Conservation (phyloP, 2,797 vertebrate genomes). For the Coreius guichenoti region DNA sequence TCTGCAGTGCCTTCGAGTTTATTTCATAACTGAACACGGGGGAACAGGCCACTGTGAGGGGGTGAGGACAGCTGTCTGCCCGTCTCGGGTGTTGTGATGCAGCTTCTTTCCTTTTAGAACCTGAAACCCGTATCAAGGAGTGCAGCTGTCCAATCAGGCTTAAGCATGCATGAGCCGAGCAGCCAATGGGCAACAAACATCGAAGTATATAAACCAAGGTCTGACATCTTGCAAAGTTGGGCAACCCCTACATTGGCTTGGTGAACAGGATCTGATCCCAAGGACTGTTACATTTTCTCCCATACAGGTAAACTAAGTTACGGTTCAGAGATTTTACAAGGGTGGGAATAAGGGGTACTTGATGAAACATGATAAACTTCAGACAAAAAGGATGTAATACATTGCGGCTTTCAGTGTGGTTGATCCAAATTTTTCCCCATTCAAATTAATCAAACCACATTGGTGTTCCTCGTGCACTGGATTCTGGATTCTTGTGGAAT, state of each 20-base stretch:
- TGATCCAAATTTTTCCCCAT: slow-evolving; percentile 16
- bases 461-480: not conserved
- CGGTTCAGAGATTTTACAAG: slow-evolving; percentile 46
- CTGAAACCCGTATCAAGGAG: slow-evolving; percentile 58
- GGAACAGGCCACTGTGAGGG: slow-evolving; percentile 53
- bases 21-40: slow-evolving; percentile 44
- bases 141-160: slow-evolving; percentile 70
- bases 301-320: slow-evolving; percentile 77
- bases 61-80: slow-evolving; percentile 75
- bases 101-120: slow-evolving; percentile 82
- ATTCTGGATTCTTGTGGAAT: slow-evolving; percentile 27
- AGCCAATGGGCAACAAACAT: slow-evolving; percentile 73
- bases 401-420: not conserved
- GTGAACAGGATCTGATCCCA: slow-evolving; percentile 84
- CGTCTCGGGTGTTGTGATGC: slow-evolving; percentile 71
- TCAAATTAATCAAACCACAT: slow-evolving; percentile 45
- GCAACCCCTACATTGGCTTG: slow-evolving; percentile 81
- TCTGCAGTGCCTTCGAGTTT: slow-evolving; percentile 19
- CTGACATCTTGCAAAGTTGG: slow-evolving; percentile 75
- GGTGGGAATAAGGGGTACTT: slow-evolving; percentile 47
- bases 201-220: slow-evolving; percentile 77
- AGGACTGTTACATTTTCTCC: slow-evolving; percentile 83
- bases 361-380: slow-evolving; percentile 9
- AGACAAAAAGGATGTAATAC: not conserved
- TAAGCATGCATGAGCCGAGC: slow-evolving; percentile 48